Conservation (phyloP, 2,888 invertebrate species). For the Drosophila fungiperda region DNA sequence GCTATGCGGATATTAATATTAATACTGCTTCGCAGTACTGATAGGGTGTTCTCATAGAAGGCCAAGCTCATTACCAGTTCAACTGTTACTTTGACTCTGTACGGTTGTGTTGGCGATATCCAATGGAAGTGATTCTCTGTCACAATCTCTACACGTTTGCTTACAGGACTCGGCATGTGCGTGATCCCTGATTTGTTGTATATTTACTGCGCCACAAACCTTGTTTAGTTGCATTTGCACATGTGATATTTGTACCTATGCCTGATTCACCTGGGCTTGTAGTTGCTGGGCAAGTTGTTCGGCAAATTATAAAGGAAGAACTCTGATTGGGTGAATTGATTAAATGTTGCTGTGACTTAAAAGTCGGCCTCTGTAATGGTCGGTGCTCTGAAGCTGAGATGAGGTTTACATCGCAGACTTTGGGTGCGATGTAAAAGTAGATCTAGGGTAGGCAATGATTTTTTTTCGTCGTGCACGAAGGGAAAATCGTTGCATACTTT, state of each 20-base stretch:
- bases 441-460: too few relatives aligned
- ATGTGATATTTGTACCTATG: conserved; percentile 63
- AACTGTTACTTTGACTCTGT: background rate
- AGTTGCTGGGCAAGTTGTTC: conserved; percentile 63
- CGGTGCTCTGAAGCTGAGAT: too few relatives aligned
- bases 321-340: background rate
- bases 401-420: too few relatives aligned
- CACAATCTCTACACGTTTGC: background rate
- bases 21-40: background rate
- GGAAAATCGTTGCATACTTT: too few relatives aligned
- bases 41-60: background rate
- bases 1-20: conserved; percentile 24
- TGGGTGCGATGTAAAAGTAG: too few relatives aligned
- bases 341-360: background rate
- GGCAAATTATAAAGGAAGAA: background rate
- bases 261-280: conserved; percentile 59
- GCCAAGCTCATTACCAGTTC: background rate
- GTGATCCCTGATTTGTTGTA: conserved; percentile 3
- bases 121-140: background rate
- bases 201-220: conserved; percentile 24
- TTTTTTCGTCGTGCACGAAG: too few relatives aligned
- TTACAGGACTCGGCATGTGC: background rate
- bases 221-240: conserved; percentile 51
- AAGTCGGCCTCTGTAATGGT: background rate
- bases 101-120: background rate